Evolutionary conservation across 2,113 vertebrate genomes (phyloP).

Genomic region (Oriolus oriolus): DNA sequence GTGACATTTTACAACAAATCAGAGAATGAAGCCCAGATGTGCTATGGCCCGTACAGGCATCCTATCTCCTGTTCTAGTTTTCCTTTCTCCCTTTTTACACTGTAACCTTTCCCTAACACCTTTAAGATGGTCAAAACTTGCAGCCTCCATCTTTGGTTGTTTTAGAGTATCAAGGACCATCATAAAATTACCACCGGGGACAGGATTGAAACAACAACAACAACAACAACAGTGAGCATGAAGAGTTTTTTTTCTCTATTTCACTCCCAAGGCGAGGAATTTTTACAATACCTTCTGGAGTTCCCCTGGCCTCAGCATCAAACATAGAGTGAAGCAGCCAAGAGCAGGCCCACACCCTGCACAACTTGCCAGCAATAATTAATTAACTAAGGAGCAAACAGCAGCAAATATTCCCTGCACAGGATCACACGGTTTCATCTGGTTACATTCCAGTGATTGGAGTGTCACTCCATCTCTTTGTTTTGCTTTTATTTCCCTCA

Average conservation of each 20-base stretch:
- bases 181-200: not conserved
- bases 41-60: not conserved
- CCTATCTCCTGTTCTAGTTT: not conserved
- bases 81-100: not conserved
- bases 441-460: conserved; percentile 51
- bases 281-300: conserved; percentile 66
- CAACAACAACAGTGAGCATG: not conserved
- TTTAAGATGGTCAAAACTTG: not conserved
- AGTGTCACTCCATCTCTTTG: conserved; percentile 45
- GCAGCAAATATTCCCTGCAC: conserved; percentile 55
- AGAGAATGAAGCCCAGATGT: conserved; percentile 57
- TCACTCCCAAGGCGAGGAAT: conserved; percentile 62
- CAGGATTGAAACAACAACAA: conserved; percentile 6
- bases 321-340: conserved; percentile 57
- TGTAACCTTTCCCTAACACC: not conserved
- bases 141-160: not conserved
- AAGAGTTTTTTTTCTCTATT: conserved; percentile 18
- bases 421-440: conserved; percentile 52
- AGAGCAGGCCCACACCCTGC: conserved; percentile 59
- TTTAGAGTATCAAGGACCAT: not conserved
- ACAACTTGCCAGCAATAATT: conserved; percentile 62
- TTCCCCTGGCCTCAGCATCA: conserved; percentile 67
- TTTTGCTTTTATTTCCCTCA: not conserved
- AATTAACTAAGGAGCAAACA: conserved; percentile 63
- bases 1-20: conserved; percentile 36